Evolutionary conservation across 2,113 vertebrate species (phyloP), one percentile per base, ranked within the genome.

Genomic region (Amazona guildingii): DNA sequence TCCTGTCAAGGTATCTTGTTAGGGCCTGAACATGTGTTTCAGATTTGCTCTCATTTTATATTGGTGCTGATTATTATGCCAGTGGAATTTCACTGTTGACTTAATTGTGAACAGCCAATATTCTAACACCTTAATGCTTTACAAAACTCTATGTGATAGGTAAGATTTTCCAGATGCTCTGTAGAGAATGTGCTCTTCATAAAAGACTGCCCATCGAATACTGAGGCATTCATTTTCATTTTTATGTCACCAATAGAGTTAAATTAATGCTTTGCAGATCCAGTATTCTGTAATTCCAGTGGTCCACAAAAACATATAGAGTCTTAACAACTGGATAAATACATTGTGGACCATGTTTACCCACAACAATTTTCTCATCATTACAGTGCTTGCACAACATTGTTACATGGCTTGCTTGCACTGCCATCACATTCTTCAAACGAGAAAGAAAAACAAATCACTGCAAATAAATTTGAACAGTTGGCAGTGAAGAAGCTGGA

Each of bases 381-480:
- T 74, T 72, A 35, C 55, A 86, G 51, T 43, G 39, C 80, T 95
- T 97, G 86, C 92, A 86, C 83, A 94, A 91, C 68, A 25, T 75
- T 88, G 27, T 94, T 83, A 48, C 41, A 81, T 2, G 1, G n/a
- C 68, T 81, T 70, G 86, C 61, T 92, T 94, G 69, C 51, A 55
- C 77, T 91, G 68, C 91, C 92, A 91, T 86, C 86, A 33, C 83
- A 44, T 81, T 84, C 69, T 82, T 94, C 77, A 75, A 59, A 64
- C 46, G 43, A 70, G 83, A 67, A 93, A 86, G 61, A 61, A 92
- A 92, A 88, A 31, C 81, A 77, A 63, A 88, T 78, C 3, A 33
- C 62, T 72, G 73, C 62, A 86, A 92, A 84, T 91, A 75, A 51
- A 52, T 90, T 94, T 90, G 90, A 96, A 51, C 6, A 2, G 31